A percentile compares a stretch with the other conserved stretches of the same genome.
These are phyloP conservation scores for Tigriopus californicus DNA, from an alignment of 2,888 invertebrate species.

Conservation along the genomic window DNA sequence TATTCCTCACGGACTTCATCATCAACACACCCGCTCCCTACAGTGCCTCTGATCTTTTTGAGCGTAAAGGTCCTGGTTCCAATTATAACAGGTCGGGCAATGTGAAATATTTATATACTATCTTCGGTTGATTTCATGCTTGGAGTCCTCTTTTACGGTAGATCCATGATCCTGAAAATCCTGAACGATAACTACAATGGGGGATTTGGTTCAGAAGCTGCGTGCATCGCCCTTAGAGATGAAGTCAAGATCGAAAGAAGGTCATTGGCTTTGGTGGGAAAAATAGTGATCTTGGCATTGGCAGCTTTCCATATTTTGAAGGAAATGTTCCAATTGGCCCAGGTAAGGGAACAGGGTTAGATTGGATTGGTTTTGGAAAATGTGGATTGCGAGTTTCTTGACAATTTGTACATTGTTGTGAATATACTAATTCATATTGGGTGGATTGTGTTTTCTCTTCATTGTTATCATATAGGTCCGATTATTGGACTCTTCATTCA, in stretches of 20 bases:
- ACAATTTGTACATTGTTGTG: not conserved
- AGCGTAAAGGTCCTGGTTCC: not conserved
- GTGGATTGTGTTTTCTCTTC: not conserved
- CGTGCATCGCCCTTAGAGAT: not conserved
- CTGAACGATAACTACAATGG: no score
- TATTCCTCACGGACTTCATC: slow-evolving; percentile 30
- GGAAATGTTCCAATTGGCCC: slow-evolving; percentile 26
- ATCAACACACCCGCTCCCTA: slow-evolving; percentile 23
- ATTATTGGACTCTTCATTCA: no score
- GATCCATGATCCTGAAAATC: no score
- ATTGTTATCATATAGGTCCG: no score
- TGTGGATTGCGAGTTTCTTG: slow-evolving; percentile 4
- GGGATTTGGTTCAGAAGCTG: no score
- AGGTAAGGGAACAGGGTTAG: slow-evolving; percentile 16
- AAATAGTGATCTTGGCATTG: slow-evolving; percentile 25
- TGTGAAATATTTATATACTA: not conserved
- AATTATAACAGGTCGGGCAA: not conserved
- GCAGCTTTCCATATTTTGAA: slow-evolving; percentile 28
- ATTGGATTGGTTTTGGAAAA: not conserved
- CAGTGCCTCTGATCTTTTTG: slow-evolving; percentile 14
- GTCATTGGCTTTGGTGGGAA: slow-evolving; percentile 7
- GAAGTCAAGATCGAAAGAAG: slow-evolving; percentile 17
- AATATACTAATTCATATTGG: not conserved
- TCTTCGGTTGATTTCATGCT: no score
- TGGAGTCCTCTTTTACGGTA: no score